phyloP scores from a whole-genome alignment of 2,888 invertebrate species.

The Orchesellides sinensis region DNA sequence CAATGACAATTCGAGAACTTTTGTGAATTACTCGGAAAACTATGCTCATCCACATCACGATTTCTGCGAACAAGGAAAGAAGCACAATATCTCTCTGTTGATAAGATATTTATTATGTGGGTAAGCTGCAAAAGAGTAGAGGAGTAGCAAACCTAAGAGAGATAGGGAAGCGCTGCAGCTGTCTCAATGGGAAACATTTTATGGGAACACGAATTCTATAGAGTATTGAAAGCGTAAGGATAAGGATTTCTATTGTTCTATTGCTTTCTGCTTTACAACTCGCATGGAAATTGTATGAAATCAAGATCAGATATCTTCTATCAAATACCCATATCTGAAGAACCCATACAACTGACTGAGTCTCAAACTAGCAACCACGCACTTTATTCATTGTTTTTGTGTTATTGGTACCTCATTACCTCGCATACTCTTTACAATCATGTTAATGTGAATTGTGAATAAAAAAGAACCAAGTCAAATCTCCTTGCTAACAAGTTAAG shows the following conservation, averaged over 20 bases:
- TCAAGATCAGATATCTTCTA: conserved; percentile 56
- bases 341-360: conserved; percentile 34
- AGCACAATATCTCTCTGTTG: conserved; percentile 23
- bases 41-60: conserved; percentile 24
- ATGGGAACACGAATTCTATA: conserved; percentile 17
- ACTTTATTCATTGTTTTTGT: conserved; percentile 53
- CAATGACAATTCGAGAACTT: conserved; percentile 31
- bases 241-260: not conserved
- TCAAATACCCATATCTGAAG: conserved; percentile 59
- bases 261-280: not conserved
- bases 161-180: conserved; percentile 30
- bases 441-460: not conserved
- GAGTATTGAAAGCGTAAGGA: not conserved
- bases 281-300: not conserved
- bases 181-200: conserved; percentile 45
- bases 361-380: conserved; percentile 50
- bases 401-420: not conserved
- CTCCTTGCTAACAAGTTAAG: conserved; percentile 45
- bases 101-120: conserved; percentile 15
- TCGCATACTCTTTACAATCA: not conserved
- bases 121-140: not conserved
- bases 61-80: conserved; percentile 5
- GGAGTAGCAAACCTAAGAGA: conserved; percentile 4
- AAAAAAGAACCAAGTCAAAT: not conserved
- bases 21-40: conserved; percentile 36